These are phyloP conservation scores for Suricata suricatta DNA, from an alignment of 2,113 vertebrate genomes.

Conservation along the genomic window DNA sequence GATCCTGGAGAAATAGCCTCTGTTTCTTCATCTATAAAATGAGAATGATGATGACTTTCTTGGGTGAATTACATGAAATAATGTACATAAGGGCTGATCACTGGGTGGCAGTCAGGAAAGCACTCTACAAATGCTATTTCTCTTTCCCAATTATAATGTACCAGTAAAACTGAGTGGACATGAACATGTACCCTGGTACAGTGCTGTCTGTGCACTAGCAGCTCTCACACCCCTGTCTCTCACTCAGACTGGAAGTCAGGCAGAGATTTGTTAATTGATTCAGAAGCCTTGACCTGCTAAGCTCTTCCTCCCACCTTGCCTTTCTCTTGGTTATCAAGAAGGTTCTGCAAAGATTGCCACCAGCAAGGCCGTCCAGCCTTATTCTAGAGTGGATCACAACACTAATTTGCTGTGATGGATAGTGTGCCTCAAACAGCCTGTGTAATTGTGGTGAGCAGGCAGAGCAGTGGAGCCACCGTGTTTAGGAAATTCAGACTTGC, in stretches of 20 bases:
- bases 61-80: background rate
- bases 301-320: background rate
- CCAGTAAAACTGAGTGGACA: background rate
- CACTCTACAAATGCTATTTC: background rate
- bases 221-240: background rate
- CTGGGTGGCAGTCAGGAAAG: background rate
- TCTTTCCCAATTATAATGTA: background rate
- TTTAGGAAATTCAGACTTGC: conserved; percentile 60
- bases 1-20: background rate
- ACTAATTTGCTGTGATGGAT: conserved; percentile 64
- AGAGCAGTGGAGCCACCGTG: background rate
- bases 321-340: conserved; percentile 32
- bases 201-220: background rate
- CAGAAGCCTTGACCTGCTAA: background rate
- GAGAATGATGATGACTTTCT: background rate
- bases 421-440: conserved; percentile 29
- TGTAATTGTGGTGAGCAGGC: conserved; percentile 60
- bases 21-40: background rate
- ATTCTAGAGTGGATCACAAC: conserved; percentile 8
- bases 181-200: background rate
- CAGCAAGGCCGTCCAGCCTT: conserved; percentile 1
- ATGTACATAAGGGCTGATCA: background rate
- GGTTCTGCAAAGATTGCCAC: conserved; percentile 36
- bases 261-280: background rate
- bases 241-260: background rate